Evolutionary conservation across 2,888 invertebrate genomes (phyloP).

Genomic region (Campopleginae sp.): DNA sequence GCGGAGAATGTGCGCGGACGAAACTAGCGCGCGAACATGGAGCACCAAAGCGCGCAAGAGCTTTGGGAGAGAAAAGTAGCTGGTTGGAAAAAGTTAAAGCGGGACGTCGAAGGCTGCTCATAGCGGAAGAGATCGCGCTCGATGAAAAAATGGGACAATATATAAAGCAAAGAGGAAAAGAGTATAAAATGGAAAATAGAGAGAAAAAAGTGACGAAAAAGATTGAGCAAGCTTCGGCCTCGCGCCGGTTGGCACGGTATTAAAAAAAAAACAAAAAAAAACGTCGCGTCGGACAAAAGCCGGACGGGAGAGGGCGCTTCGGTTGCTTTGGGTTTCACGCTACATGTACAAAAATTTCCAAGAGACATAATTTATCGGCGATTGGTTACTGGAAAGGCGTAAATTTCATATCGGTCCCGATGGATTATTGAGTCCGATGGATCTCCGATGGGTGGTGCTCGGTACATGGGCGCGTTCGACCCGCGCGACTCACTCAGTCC

Average conservation of each 20-base stretch:
- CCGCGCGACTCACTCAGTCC: slow-evolving; percentile 83
- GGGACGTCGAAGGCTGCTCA: slow-evolving; percentile 26
- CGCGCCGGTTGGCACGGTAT: slow-evolving; percentile 28
- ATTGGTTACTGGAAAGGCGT: not conserved
- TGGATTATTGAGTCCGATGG: not conserved
- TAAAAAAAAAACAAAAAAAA: slow-evolving; percentile 23
- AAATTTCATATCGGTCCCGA: not conserved
- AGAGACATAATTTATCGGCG: slow-evolving; percentile 24
- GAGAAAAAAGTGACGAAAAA: slow-evolving; percentile 25
- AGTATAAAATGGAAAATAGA: not conserved
- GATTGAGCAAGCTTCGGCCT: slow-evolving; percentile 57
- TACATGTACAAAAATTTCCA: slow-evolving; percentile 31
- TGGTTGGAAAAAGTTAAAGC: slow-evolving; percentile 34
- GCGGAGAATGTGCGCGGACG: slow-evolving; percentile 32
- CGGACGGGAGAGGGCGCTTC: slow-evolving; percentile 30
- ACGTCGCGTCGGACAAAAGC: not conserved
- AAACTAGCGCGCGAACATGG: slow-evolving; percentile 46
- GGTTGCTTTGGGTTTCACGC: slow-evolving; percentile 26
- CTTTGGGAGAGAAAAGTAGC: slow-evolving; percentile 59
- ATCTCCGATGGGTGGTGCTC: slow-evolving; percentile 52
- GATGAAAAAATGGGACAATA: not conserved
- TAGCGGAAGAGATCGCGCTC: not conserved
- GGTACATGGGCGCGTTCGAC: slow-evolving; percentile 54
- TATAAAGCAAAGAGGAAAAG: not conserved
- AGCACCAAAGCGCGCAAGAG: slow-evolving; percentile 62